Evolutionary conservation across 2,797 vertebrate genomes (phyloP).

Genomic region (Scarus forsteni): DNA sequence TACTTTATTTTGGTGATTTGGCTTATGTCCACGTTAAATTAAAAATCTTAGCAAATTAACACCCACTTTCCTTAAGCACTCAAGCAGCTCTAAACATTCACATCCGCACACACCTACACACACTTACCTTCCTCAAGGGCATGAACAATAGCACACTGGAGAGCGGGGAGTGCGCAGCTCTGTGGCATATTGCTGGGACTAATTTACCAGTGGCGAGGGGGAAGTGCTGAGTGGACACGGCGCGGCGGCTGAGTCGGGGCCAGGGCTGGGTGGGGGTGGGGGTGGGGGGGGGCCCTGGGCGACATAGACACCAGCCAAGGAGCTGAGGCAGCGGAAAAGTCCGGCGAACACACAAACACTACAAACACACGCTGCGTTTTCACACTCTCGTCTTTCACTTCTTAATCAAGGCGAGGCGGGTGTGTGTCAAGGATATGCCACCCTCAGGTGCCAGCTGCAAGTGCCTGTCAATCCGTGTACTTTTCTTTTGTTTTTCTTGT

Average conservation of each 20-base stretch:
- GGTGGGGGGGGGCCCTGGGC: constrained; percentile 77
- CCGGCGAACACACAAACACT: constrained; percentile 40
- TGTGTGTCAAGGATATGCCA: constrained; percentile 71
- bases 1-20: constrained; percentile 20
- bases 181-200: constrained; percentile 79
- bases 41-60: constrained; percentile 27
- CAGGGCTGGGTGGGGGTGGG: constrained; percentile 74
- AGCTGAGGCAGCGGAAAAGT: constrained; percentile 80
- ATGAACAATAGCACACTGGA: constrained; percentile 74
- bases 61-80: constrained; percentile 30
- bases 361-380: constrained; percentile 43
- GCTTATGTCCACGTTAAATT: constrained; percentile 26
- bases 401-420: constrained; percentile 57
- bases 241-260: constrained; percentile 72
- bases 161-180: constrained; percentile 54
- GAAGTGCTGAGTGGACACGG: constrained; percentile 84
- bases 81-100: constrained; percentile 11
- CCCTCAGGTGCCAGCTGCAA: constrained; percentile 73
- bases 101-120: constrained; percentile 14
- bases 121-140: constrained; percentile 79
- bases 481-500: constrained; percentile 39
- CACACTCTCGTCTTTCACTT: constrained; percentile 57
- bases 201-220: constrained; percentile 77
- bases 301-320: constrained; percentile 69
- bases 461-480: constrained; percentile 49